phyloP scores from a whole-genome alignment of 2,888 invertebrate genomes.

The Cetonia aurata region DNA sequence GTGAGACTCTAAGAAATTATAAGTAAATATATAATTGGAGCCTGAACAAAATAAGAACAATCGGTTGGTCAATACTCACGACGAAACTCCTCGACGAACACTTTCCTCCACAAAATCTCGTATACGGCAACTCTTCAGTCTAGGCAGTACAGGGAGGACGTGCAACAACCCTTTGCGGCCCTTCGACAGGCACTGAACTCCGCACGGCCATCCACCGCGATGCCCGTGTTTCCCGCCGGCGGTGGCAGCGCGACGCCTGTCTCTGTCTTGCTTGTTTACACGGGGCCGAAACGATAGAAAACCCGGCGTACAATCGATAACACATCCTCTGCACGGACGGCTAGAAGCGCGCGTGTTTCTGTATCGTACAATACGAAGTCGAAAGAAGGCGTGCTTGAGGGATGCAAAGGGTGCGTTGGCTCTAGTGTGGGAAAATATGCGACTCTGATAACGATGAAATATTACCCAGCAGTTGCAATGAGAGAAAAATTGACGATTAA shows the following conservation, averaged over 20 bases:
- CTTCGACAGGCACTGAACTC: slow-evolving; percentile 32
- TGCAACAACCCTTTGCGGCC: slow-evolving; percentile 21
- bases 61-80: too few relatives aligned
- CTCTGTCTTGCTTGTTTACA: slow-evolving; percentile 36
- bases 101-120: neutral
- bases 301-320: slow-evolving; percentile 32
- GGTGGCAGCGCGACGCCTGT: slow-evolving; percentile 22
- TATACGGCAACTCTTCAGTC: neutral
- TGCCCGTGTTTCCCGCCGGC: slow-evolving; percentile 33
- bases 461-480: slow-evolving; percentile 1
- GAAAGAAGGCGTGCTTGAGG: slow-evolving; percentile 17
- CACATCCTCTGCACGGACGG: slow-evolving; percentile 24
- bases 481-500: neutral
- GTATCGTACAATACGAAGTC: neutral
- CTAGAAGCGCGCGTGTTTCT: neutral
- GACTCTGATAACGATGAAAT: slow-evolving; percentile 15
- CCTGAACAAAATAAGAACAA: too few relatives aligned
- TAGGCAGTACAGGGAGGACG: neutral
- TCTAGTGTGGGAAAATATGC: neutral
- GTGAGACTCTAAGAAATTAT: too few relatives aligned
- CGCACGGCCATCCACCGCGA: slow-evolving; percentile 25
- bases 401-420: slow-evolving; percentile 18
- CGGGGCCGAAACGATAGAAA: slow-evolving; percentile 17
- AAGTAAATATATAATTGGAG: too few relatives aligned
- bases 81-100: neutral